A percentile compares a stretch with the other conserved stretches of the same genome.
These are phyloP conservation scores for Lasioglossum vierecki DNA, from an alignment of 2,888 invertebrate genomes.

Conservation along the genomic window DNA sequence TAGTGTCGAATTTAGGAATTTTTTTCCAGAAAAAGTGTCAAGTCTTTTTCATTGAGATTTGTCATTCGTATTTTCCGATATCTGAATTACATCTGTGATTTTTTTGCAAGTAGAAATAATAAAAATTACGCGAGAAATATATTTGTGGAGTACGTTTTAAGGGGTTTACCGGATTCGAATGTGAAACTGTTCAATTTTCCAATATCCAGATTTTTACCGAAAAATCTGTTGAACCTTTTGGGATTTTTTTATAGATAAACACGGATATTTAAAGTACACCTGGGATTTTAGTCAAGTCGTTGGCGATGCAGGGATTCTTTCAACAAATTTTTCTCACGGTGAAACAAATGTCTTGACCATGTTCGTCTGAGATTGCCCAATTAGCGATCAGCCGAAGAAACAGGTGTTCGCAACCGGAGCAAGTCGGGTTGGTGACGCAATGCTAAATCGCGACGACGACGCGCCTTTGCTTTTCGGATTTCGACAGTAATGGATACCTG, in stretches of 20 bases:
- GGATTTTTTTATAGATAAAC: background rate
- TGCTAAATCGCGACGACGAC: conserved; percentile 1
- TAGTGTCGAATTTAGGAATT: too few species aligned
- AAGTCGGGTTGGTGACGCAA: conserved; percentile 2
- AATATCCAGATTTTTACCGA: background rate
- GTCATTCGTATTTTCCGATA: too few species aligned
- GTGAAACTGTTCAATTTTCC: too few species aligned
- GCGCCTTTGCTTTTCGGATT: conserved; percentile 11
- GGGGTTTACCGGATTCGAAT: background rate
- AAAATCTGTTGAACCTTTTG: background rate
- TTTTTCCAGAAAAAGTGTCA: too few species aligned
- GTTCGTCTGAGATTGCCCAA: conserved; percentile 1
- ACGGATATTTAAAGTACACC: background rate
- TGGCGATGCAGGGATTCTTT: background rate
- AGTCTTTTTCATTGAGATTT: too few species aligned
- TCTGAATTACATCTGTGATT: background rate
- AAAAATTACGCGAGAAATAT: background rate
- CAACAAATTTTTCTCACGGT: background rate
- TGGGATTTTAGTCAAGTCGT: too few species aligned
- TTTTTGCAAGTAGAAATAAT: background rate
- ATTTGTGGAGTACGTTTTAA: background rate
- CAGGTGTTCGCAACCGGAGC: conserved; percentile 11
- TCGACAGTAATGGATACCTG: conserved; percentile 18
- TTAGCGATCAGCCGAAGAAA: conserved; percentile 2
- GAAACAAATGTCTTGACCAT: background rate